Base-by-base conservation (phyloP, 1,140 invertebrate genomes). In the Diuraphis noxia region DNA sequence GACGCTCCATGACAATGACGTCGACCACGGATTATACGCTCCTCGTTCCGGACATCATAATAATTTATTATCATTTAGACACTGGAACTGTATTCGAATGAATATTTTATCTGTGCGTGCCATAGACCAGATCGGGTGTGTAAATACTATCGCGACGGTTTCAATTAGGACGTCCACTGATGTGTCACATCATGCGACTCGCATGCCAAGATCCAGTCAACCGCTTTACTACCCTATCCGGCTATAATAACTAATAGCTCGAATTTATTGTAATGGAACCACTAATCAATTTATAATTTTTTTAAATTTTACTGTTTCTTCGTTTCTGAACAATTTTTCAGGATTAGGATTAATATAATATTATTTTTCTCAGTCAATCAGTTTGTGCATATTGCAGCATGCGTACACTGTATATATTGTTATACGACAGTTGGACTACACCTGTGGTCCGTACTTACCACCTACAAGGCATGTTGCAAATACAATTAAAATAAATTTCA, bases 401-500 rank as follows among this genome's bases (percentile, higher is more conserved):
- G 13, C n/a, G 30, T 79, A 79, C 34, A 36, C 34, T 79, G 0
- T 49, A 49, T 79, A 79, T 23, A 38, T 38, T 36, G 77, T 79
- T 79, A n/a, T n/a, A 38, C 56, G n/a, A n/a, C 56, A n/a, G n/a
- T 63, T 13, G 1, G 56, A 17, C 56, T n/a, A 72, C 17, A n/a
- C 30, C n/a, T n/a, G 56, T n/a, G 56, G n/a, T 72, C 77, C n/a
- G 21, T 79, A 79, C 77, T 19, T 36, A 13, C 77, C 77, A 36
- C 77, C 77, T 34, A 82, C 23, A 38, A 82, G 21, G 36, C 36
- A 25, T 82, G 25, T 82, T 82, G 25, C 1, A 82, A 82, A 40
- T 82, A 40, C 36, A 82, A 38, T 82, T 40, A 40, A 82, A 82
- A 82, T 82, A 82, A 25, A 82, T 40, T 82, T 82, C 79, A 25